These are phyloP conservation scores for Catonia carolina DNA, from an alignment of 2,888 invertebrate species.

Conservation along the genomic window DNA sequence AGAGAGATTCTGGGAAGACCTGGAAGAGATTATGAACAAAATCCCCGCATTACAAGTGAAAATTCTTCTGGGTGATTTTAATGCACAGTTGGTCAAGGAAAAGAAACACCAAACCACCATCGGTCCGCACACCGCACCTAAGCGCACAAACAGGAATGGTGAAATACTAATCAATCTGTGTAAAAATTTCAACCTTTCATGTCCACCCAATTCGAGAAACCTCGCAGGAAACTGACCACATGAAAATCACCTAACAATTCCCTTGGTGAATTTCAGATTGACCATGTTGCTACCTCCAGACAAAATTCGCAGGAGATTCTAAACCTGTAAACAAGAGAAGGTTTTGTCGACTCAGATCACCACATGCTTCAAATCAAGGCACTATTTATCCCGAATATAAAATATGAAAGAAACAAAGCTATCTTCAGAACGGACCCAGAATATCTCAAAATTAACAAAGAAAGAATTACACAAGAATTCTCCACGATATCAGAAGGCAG, in stretches of 20 bases:
- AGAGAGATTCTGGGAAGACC: constrained; percentile 11
- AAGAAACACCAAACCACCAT: neutral
- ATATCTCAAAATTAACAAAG: neutral
- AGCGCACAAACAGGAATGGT: neutral
- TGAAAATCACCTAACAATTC: constrained; percentile 7
- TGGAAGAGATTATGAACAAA: constrained; percentile 8
- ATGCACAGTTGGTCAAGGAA: constrained; percentile 18
- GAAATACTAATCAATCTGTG: neutral
- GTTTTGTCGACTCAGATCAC: neutral
- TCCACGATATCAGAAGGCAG: neutral
- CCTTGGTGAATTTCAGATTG: constrained; percentile 22
- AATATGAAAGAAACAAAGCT: neutral
- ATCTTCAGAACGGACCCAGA: neutral
- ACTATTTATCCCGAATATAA: neutral
- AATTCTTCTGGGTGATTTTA: constrained; percentile 4
- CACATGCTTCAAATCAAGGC: neutral
- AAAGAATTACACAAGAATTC: neutral
- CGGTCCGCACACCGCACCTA: neutral
- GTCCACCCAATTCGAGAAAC: constrained; percentile 10
- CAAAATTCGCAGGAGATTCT: neutral
- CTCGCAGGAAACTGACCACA: constrained; percentile 11
- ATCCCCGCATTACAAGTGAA: constrained; percentile 5
- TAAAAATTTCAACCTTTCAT: neutral
- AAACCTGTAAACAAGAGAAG: neutral
- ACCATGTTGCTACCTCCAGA: constrained; percentile 17